Conservation (phyloP, 2,888 invertebrate genomes). For the Apotomis betuletana region DNA sequence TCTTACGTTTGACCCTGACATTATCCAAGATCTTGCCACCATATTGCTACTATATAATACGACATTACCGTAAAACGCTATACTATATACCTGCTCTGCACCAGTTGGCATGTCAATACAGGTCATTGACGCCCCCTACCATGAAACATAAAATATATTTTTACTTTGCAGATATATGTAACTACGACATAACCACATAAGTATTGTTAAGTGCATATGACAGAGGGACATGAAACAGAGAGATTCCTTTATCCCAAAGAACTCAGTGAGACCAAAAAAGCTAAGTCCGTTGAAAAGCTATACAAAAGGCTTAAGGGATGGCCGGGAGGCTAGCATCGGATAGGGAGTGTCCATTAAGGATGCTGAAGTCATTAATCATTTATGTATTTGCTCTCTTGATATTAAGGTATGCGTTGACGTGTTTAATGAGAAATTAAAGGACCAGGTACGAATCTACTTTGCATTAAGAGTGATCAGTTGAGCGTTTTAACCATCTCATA, state of each 20-base stretch:
- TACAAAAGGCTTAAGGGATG: slow-evolving; percentile 78
- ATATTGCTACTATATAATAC: too few species aligned
- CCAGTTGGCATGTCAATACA: too few species aligned
- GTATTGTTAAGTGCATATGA: slow-evolving; percentile 40
- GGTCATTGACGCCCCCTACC: too few species aligned
- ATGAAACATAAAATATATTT: not conserved
- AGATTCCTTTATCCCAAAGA: slow-evolving; percentile 71
- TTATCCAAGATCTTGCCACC: too few species aligned
- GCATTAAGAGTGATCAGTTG: too few species aligned
- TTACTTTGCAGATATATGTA: not conserved
- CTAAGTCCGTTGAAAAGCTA: slow-evolving; percentile 76
- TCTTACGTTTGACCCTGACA: too few species aligned
- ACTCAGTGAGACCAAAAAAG: slow-evolving; percentile 53
- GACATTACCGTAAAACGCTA: too few species aligned
- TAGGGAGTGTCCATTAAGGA: slow-evolving; percentile 12
- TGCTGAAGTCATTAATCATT: slow-evolving; percentile 3
- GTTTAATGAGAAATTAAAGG: too few species aligned
- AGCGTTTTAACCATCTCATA: too few species aligned
- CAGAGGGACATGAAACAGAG: slow-evolving; percentile 47
- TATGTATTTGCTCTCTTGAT: slow-evolving; percentile 1
- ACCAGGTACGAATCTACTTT: too few species aligned
- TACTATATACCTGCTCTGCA: too few species aligned
- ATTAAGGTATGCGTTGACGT: not conserved
- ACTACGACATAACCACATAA: slow-evolving; percentile 10
- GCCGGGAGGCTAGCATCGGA: slow-evolving; percentile 45